phyloP scores from a whole-genome alignment of 1,140 invertebrate genomes.

The Teleogryllus occipitalis region DNA sequence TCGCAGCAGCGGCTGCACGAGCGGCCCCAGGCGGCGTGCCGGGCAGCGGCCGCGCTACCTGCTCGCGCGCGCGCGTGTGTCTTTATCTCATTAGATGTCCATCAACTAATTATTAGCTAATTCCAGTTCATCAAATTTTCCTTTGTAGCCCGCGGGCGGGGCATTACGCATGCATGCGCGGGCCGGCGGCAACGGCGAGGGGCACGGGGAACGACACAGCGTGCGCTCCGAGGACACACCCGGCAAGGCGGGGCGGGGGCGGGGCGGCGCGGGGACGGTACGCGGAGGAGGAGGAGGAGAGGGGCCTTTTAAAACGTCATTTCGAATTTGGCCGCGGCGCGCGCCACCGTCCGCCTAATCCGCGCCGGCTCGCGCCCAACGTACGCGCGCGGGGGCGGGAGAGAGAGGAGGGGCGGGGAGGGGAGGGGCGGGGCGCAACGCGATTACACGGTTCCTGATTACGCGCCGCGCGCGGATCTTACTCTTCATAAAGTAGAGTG shows the following conservation, averaged over 20 bases:
- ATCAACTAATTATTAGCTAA: conserved; percentile 23
- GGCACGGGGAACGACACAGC: too few relatives aligned
- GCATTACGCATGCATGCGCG: too few relatives aligned
- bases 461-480: too few relatives aligned
- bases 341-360: background rate
- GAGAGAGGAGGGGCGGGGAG: background rate
- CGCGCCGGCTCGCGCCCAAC: background rate
- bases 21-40: too few relatives aligned
- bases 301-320: conserved; percentile 21
- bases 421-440: background rate
- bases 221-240: too few relatives aligned
- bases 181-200: too few relatives aligned
- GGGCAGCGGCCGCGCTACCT: too few relatives aligned
- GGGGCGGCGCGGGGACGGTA: background rate
- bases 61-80: background rate
- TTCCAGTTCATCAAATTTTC: conserved; percentile 21
- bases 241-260: background rate
- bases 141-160: conserved; percentile 7
- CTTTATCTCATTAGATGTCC: conserved; percentile 22
- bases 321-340: conserved; percentile 18
- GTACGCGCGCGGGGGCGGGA: background rate
- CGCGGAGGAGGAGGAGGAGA: conserved; percentile 12
- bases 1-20: too few relatives aligned
- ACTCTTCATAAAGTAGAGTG: too few relatives aligned
- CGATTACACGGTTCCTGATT: background rate